Conservation (phyloP, 2,113 vertebrate species). For the Cynopterus brachyotis region DNA sequence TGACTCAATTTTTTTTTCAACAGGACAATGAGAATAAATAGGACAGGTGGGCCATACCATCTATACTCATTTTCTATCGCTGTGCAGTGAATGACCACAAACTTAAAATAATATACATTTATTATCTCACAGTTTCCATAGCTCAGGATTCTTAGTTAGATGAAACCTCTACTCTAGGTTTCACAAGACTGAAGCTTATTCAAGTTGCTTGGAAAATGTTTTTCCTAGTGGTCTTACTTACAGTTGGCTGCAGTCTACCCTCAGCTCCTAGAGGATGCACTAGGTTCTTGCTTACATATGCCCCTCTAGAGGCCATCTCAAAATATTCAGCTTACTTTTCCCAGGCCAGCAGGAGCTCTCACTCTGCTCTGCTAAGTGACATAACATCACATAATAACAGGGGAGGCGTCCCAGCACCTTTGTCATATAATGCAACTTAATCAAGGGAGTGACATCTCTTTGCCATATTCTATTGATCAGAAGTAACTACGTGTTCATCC, state of each 20-base stretch:
- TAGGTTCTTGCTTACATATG: neutral
- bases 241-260: neutral
- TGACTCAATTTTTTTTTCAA: neutral
- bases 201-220: neutral
- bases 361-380: neutral
- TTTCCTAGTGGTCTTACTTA: neutral
- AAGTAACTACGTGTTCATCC: neutral
- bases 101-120: neutral
- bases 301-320: no score
- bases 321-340: neutral
- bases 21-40: neutral
- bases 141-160: neutral
- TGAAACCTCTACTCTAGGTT: neutral
- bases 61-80: neutral
- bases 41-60: neutral
- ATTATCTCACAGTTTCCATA: neutral
- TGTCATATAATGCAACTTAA: neutral
- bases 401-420: neutral
- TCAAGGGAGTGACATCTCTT: neutral
- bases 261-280: neutral
- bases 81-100: neutral
- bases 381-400: neutral
- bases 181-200: neutral
- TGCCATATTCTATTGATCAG: neutral
- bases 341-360: neutral